A percentile compares a stretch with the other conserved stretches of the same genome.
Conservation (phyloP, 1,140 invertebrate species). For the Drosophila arawakana region DNA sequence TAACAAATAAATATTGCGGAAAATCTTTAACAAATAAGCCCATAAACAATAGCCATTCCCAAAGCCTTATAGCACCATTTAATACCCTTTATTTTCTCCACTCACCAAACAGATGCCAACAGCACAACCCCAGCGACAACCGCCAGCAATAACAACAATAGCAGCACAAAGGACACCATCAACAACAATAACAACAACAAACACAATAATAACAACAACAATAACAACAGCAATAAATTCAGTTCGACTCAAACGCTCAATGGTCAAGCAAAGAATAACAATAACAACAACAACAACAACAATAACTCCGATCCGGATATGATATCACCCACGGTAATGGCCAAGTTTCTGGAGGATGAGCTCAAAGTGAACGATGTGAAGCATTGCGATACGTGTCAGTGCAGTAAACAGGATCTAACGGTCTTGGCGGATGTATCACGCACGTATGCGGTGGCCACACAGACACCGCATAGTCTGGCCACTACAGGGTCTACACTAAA, state of each 20-base stretch:
- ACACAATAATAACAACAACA: slow-evolving; percentile 48
- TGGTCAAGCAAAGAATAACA: slow-evolving; percentile 53
- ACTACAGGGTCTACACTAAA: slow-evolving; percentile 32
- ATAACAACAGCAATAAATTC: slow-evolving; percentile 54
- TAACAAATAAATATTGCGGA: neutral
- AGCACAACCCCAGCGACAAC: neutral
- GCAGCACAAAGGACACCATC: slow-evolving; percentile 52
- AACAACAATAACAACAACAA: slow-evolving; percentile 53
- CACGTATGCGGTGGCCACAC: slow-evolving; percentile 87
- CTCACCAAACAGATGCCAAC: slow-evolving; percentile 8
- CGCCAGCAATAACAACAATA: slow-evolving; percentile 54
- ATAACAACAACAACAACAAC: slow-evolving; percentile 84
- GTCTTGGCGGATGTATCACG: slow-evolving; percentile 87
- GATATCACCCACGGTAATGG: slow-evolving; percentile 96
- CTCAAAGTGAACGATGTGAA: slow-evolving; percentile 90
- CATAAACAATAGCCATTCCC: no score
- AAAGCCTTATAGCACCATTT: neutral
- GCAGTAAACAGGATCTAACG: slow-evolving; percentile 87
- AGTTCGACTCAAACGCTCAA: slow-evolving; percentile 47
- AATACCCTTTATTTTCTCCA: neutral
- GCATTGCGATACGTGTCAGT: slow-evolving; percentile 92
- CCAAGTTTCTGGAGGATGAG: slow-evolving; percentile 95
- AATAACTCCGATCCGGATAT: slow-evolving; percentile 88
- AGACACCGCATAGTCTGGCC: slow-evolving; percentile 84
- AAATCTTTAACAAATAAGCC: neutral